phyloP scores from a whole-genome alignment of 2,113 vertebrate genomes.

The Saimiri boliviensis region DNA sequence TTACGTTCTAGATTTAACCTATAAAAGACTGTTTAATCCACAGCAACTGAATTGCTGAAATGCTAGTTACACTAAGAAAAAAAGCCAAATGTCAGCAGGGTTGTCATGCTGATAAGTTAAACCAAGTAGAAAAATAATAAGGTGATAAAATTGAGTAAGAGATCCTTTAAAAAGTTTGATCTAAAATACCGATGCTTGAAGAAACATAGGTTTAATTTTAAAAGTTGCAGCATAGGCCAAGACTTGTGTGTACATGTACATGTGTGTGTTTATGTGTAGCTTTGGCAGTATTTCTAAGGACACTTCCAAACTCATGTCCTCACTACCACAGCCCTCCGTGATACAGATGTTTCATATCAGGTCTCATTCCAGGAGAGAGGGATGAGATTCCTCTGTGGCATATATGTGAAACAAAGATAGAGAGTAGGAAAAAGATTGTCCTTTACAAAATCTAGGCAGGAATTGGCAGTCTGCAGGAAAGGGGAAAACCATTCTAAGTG shows the following conservation, averaged over 20 bases:
- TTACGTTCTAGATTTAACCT: not conserved
- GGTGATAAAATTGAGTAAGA: not conserved
- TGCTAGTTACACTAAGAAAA: not conserved
- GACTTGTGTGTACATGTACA: not conserved
- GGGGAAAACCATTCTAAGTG: not conserved
- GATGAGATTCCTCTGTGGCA: not conserved
- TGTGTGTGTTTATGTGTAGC: not conserved
- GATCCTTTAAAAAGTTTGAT: not conserved
- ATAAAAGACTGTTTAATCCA: not conserved
- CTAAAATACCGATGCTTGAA: not conserved
- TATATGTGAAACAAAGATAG: not conserved
- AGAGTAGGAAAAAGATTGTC: not conserved
- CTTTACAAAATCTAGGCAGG: not conserved
- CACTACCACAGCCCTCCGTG: not conserved
- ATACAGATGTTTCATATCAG: not conserved
- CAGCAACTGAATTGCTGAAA: not conserved
- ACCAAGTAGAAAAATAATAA: not conserved
- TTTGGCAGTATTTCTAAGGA: not conserved
- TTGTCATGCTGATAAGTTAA: not conserved
- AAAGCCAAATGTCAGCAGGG: not conserved
- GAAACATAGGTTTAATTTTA: not conserved
- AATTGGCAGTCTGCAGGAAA: not conserved
- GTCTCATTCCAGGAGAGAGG: not conserved
- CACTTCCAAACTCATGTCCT: not conserved
- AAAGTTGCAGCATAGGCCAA: not conserved